These are phyloP conservation scores for Macroteleia sp. DNA, from an alignment of 2,888 invertebrate species.

Conservation along the genomic window DNA sequence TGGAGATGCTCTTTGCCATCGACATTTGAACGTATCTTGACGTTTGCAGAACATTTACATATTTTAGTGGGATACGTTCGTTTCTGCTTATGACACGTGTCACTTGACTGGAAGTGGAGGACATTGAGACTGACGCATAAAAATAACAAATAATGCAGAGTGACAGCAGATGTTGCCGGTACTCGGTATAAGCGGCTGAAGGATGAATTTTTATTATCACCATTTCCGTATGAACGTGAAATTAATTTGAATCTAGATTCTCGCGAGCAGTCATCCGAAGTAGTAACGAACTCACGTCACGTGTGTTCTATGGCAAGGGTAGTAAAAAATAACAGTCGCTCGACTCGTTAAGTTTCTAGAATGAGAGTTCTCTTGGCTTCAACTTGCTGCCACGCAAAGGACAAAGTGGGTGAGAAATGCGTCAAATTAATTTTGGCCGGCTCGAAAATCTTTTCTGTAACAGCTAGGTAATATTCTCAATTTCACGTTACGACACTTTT, in stretches of 20 bases:
- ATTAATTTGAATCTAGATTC: constrained; percentile 66
- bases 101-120: constrained; percentile 45
- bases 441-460: constrained; percentile 32
- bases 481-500: constrained; percentile 39
- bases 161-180: constrained; percentile 65
- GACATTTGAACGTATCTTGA: constrained; percentile 32
- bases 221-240: constrained; percentile 60
- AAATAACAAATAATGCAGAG: constrained; percentile 64
- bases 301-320: constrained; percentile 57
- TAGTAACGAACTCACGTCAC: constrained; percentile 66
- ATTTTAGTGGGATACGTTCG: constrained; percentile 45
- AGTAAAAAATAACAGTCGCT: constrained; percentile 65
- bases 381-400: constrained; percentile 24
- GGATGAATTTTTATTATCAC: constrained; percentile 69
- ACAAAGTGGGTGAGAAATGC: constrained; percentile 50
- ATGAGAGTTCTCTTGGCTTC: constrained; percentile 46
- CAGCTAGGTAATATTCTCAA: constrained; percentile 44
- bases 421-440: constrained; percentile 54
- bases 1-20: constrained; percentile 4
- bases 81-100: constrained; percentile 55
- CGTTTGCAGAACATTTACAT: constrained; percentile 46
- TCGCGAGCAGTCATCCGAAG: constrained; percentile 43
- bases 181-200: constrained; percentile 55
- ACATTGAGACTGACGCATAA: constrained; percentile 54
- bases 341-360: constrained; percentile 58